Percentiles rank a stretch among this genome's conserved stretches.
phyloP scores from a whole-genome alignment of 2,888 invertebrate genomes.

The Sycophila texana region DNA sequence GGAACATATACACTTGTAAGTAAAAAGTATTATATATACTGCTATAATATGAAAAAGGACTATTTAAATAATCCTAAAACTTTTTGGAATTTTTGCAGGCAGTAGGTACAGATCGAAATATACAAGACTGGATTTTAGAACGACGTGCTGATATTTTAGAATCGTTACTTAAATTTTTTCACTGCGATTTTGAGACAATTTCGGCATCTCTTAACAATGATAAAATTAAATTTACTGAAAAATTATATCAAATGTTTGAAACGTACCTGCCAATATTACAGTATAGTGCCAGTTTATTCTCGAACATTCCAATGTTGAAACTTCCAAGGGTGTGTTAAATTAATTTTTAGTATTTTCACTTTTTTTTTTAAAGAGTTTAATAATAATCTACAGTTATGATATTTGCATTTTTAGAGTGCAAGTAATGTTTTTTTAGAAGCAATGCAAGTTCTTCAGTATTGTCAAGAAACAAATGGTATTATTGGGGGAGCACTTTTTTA shows the following conservation, averaged over 20 bases:
- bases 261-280: conserved; percentile 92
- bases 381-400: conserved; percentile 37
- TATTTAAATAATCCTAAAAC: neutral
- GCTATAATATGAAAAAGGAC: neutral
- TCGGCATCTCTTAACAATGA: conserved; percentile 79
- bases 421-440: conserved; percentile 92
- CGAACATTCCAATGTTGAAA: conserved; percentile 87
- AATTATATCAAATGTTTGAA: conserved; percentile 90
- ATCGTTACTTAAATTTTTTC: conserved; percentile 88
- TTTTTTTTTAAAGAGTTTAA: conserved; percentile 20
- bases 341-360: neutral
- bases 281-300: conserved; percentile 89
- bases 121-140: conserved; percentile 88
- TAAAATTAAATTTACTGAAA: conserved; percentile 81
- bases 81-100: conserved; percentile 79
- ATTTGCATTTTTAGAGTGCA: conserved; percentile 82
- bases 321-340: conserved; percentile 83
- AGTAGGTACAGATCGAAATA: conserved; percentile 90
- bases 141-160: conserved; percentile 87
- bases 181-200: conserved; percentile 87
- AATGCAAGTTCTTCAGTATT: conserved; percentile 89
- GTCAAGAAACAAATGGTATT: conserved; percentile 87
- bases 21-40: conserved; percentile 54
- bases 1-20: conserved; percentile 90
- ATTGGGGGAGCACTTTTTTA: conserved; percentile 91